Evolutionary conservation across 1,140 invertebrate genomes (phyloP).

Genomic region (Idris sp.): DNA sequence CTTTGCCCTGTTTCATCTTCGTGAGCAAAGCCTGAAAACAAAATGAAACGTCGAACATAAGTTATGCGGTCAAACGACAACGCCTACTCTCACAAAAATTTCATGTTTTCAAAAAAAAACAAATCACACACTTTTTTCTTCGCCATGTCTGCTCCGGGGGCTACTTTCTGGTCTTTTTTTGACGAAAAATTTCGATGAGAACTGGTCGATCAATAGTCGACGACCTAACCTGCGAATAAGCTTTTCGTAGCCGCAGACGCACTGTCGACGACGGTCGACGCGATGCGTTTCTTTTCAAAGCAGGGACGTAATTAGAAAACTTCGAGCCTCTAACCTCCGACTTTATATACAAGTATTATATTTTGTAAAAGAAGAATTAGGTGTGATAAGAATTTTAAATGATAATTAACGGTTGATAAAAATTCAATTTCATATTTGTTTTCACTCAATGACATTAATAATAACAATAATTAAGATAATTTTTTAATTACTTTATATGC

Average conservation of each 20-base stretch:
- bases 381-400: too few species aligned
- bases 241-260: slow-evolving; percentile 39
- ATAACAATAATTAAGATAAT: too few species aligned
- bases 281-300: slow-evolving; percentile 29
- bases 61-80: not conserved
- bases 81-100: not conserved
- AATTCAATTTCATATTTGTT: too few species aligned
- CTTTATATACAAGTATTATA: too few species aligned
- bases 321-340: not conserved
- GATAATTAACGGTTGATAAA: too few species aligned
- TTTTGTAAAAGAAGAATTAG: too few species aligned
- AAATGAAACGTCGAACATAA: slow-evolving; percentile 12
- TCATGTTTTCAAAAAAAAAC: too few species aligned
- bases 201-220: slow-evolving; percentile 56
- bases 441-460: too few species aligned
- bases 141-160: slow-evolving; percentile 2
- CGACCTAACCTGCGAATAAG: slow-evolving; percentile 63
- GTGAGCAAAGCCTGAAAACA: slow-evolving; percentile 68
- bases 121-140: slow-evolving; percentile 20
- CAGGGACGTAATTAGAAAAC: slow-evolving; percentile 4
- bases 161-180: slow-evolving; percentile 37
- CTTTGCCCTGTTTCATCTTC: slow-evolving; percentile 72
- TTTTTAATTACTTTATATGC: too few species aligned
- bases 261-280: slow-evolving; percentile 42
- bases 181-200: not conserved